A percentile compares a stretch with the other conserved stretches of the same genome.
phyloP scores from a whole-genome alignment of 2,113 vertebrate species.

The Colossoma macropomum region DNA sequence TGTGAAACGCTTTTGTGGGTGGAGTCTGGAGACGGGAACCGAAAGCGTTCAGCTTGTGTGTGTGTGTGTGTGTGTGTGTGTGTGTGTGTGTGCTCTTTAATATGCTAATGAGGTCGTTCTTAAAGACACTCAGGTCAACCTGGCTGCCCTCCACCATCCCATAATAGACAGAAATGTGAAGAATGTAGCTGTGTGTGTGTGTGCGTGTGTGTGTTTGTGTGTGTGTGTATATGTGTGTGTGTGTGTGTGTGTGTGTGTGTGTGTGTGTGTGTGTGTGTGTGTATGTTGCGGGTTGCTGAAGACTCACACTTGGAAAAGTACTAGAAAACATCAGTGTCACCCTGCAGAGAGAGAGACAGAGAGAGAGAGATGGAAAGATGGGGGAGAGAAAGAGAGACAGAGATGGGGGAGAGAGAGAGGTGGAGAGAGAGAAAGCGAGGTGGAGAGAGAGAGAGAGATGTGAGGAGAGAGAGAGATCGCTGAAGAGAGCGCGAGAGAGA shows the following conservation, averaged over 20 bases:
- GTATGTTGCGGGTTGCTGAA: background rate
- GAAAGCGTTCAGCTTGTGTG: background rate
- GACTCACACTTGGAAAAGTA: background rate
- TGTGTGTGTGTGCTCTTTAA: constrained; percentile 63
- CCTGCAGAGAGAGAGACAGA: background rate
- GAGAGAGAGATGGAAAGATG: background rate
- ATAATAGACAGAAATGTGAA: constrained; percentile 60
- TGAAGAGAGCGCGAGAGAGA: too few species aligned
- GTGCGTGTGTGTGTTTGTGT: constrained; percentile 16
- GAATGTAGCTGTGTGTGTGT: constrained; percentile 53
- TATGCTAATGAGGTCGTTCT: constrained; percentile 71
- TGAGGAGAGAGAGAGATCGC: background rate
- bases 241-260: background rate
- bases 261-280: background rate
- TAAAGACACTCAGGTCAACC: constrained; percentile 56
- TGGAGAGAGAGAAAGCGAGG: too few species aligned
- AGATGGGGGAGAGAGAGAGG: background rate
- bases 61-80: constrained; percentile 40
- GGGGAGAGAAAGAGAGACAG: background rate
- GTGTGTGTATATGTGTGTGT: background rate
- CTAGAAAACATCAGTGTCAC: background rate
- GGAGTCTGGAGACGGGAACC: background rate
- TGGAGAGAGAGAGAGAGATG: background rate
- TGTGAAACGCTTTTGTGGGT: background rate
- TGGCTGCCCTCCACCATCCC: constrained; percentile 55